A percentile compares a stretch with the other conserved stretches of the same genome.
These are phyloP conservation scores for Plumapathes pennacea DNA, from an alignment of 92 coral and sea anemone species.

Conservation along the genomic window DNA sequence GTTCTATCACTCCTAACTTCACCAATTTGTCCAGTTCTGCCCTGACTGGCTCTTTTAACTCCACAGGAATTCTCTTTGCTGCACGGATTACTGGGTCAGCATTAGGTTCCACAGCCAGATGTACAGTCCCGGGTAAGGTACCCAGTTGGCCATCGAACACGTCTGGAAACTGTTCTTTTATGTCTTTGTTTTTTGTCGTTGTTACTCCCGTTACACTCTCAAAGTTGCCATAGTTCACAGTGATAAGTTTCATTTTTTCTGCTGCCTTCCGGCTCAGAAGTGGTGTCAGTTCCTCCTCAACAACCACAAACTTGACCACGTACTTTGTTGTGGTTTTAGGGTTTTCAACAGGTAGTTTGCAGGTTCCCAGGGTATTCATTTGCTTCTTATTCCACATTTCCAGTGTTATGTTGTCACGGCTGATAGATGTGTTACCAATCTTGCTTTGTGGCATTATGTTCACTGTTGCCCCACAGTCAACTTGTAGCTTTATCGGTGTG, in stretches of 20 bases:
- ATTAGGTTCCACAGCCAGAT: constrained; percentile 13
- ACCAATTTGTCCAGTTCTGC: constrained; percentile 23
- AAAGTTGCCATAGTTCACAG: constrained; percentile 32
- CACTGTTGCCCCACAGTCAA: constrained; percentile 19
- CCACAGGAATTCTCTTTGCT: constrained; percentile 21
- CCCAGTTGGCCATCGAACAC: constrained; percentile 24
- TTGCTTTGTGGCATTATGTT: constrained; percentile 11
- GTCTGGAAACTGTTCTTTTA: neutral
- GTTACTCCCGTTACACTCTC: constrained; percentile 23
- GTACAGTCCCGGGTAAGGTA: constrained; percentile 41
- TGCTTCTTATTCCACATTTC: constrained; percentile 23
- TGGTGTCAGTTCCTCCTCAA: constrained; percentile 22
- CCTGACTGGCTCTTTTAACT: constrained; percentile 5
- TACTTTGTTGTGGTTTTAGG: constrained; percentile 19
- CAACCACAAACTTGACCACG: constrained; percentile 21
- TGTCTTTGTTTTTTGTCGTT: neutral
- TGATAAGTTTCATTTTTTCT: constrained; percentile 28
- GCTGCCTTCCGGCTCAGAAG: constrained; percentile 25
- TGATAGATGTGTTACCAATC: constrained; percentile 11
- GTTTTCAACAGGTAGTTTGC: constrained; percentile 8
- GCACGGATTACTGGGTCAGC: constrained; percentile 22
- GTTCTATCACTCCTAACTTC: constrained; percentile 6
- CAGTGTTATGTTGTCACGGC: constrained; percentile 12
- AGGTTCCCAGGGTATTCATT: constrained; percentile 13
- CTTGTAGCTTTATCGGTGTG: constrained; percentile 6